phyloP scores from a whole-genome alignment of 2,888 invertebrate genomes.

The Erannis defoliaria region DNA sequence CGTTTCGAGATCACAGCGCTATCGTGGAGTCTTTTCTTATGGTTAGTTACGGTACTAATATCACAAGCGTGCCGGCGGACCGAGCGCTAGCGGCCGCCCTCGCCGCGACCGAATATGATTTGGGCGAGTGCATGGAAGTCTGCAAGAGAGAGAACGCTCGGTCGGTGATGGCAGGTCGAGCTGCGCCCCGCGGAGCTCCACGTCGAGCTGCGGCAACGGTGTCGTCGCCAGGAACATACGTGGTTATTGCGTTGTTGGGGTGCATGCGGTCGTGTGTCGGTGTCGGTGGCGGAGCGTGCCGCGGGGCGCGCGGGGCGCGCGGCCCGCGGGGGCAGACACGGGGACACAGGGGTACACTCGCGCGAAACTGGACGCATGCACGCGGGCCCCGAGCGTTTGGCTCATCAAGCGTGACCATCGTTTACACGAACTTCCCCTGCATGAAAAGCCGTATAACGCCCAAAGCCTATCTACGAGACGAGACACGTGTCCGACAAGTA shows the following conservation, averaged over 20 bases:
- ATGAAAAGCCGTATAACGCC: neutral
- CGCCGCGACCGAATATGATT: conserved; percentile 89
- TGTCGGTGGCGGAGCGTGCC: conserved; percentile 9
- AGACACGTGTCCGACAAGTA: no score
- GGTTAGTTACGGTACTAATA: conserved; percentile 74
- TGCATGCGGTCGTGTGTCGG: conserved; percentile 5
- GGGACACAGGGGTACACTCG: conserved; percentile 1
- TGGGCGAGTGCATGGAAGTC: conserved; percentile 92
- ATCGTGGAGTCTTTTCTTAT: conserved; percentile 75
- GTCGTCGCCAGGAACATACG: conserved; percentile 16
- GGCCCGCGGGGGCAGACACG: conserved; percentile 20
- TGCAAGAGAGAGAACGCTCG: conserved; percentile 87
- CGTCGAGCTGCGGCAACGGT: conserved; percentile 11
- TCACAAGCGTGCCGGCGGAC: conserved; percentile 65
- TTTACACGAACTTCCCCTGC: conserved; percentile 13
- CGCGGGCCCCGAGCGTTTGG: conserved; percentile 27
- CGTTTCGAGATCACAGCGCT: conserved; percentile 79
- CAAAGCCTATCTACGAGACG: no score
- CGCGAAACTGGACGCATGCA: conserved; percentile 60
- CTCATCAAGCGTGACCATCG: conserved; percentile 47
- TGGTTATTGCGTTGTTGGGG: neutral
- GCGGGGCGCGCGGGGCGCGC: conserved; percentile 1
- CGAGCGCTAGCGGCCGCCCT: conserved; percentile 84
- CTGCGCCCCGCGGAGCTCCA: conserved; percentile 1
- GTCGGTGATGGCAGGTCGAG: conserved; percentile 58